phyloP scores from a whole-genome alignment of 2,113 vertebrate genomes.

The Lipotes vexillifer region DNA sequence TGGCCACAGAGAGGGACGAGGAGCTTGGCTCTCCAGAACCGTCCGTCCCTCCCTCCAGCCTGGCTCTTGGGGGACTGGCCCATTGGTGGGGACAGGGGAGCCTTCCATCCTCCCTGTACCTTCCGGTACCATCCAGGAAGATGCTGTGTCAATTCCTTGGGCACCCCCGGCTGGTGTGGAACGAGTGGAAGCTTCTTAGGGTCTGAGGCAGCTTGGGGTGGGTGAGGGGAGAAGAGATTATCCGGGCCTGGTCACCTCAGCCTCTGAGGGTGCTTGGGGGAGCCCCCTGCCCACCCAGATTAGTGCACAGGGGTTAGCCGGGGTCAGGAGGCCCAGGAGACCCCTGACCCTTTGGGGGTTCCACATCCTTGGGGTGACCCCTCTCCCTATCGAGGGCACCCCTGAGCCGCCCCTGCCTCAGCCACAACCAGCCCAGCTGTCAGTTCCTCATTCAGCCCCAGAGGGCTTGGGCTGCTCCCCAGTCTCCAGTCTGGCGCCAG shows the following conservation, averaged over 20 bases:
- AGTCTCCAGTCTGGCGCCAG: background rate
- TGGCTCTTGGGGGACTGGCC: background rate
- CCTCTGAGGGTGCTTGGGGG: background rate
- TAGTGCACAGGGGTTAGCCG: too few relatives aligned
- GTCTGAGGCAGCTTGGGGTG: background rate
- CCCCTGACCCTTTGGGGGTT: too few relatives aligned
- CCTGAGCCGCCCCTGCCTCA: background rate
- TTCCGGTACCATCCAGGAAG: background rate
- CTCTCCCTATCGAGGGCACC: background rate
- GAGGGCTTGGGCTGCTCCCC: too few relatives aligned
- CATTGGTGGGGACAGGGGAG: background rate
- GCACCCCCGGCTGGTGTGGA: background rate
- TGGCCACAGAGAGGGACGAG: accelerated
- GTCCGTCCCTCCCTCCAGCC: too few relatives aligned
- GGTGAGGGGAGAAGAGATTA: background rate
- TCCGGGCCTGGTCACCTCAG: background rate
- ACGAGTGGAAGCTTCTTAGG: background rate
- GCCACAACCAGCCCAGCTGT: background rate
- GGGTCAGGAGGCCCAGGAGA: background rate
- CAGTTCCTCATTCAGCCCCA: background rate
- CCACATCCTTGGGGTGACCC: background rate
- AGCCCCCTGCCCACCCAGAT: background rate
- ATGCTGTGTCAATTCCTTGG: background rate
- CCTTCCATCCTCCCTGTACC: background rate
- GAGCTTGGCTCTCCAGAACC: background rate